Evolutionary conservation across 2,888 invertebrate genomes (phyloP).

Genomic region (Quadriops clusia): DNA sequence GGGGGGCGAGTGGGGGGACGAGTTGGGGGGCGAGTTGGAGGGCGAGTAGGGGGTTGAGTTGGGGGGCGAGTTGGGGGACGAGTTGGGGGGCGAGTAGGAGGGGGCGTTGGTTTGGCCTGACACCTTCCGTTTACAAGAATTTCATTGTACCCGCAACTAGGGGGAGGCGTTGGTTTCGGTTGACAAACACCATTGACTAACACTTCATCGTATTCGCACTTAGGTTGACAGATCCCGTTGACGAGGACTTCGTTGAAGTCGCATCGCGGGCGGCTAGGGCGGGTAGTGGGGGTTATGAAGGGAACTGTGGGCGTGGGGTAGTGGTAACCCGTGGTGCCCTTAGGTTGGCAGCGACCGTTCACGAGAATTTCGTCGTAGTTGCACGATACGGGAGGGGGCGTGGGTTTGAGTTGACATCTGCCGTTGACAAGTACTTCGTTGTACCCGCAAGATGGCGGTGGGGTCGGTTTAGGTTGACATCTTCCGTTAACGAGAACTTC

Average conservation of each 20-base stretch:
- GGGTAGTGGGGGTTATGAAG: no score
- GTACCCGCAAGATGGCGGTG: slow-evolving; percentile 10
- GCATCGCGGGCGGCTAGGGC: no score
- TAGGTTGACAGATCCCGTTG: slow-evolving; percentile 17
- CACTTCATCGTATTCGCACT: no score
- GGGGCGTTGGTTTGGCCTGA: background rate
- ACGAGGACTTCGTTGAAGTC: slow-evolving; percentile 14
- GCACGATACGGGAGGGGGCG: slow-evolving; percentile 8
- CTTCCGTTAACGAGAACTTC: slow-evolving; percentile 1
- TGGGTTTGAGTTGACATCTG: slow-evolving; percentile 11
- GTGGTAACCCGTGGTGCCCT: slow-evolving; percentile 1
- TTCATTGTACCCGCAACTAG: slow-evolving; percentile 1
- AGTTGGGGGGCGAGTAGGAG: slow-evolving; percentile 3
- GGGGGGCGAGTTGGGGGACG: slow-evolving; percentile 7
- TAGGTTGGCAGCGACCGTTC: slow-evolving; percentile 6
- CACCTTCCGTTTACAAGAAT: slow-evolving; percentile 7
- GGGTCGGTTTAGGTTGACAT: slow-evolving; percentile 7
- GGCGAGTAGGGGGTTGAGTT: slow-evolving; percentile 2
- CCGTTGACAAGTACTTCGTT: slow-evolving; percentile 14
- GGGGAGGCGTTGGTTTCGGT: slow-evolving; percentile 3
- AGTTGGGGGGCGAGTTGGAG: slow-evolving; percentile 2
- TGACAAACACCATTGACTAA: slow-evolving; percentile 10
- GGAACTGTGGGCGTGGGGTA: no score
- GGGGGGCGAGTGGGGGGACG: no score
- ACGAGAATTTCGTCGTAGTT: slow-evolving; percentile 3